Conservation (phyloP, 2,113 vertebrate genomes). For the Physeter macrocephalus region DNA sequence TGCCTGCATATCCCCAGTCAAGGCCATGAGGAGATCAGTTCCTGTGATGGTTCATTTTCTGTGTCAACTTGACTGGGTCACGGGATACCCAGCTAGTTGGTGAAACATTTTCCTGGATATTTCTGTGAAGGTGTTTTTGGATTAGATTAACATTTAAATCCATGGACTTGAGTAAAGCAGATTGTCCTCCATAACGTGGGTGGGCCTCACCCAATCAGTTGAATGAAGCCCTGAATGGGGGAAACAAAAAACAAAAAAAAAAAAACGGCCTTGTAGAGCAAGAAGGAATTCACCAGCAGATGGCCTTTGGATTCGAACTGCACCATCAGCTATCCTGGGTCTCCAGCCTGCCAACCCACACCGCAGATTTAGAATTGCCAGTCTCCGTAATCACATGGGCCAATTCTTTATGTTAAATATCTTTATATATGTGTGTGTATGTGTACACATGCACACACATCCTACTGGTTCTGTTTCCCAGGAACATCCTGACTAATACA, state of each 20-base stretch:
- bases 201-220: background rate
- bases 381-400: background rate
- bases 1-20: background rate
- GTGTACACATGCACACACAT: background rate
- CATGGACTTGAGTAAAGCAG: background rate
- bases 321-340: background rate
- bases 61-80: background rate
- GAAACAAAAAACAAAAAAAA: background rate
- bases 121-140: background rate
- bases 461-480: background rate
- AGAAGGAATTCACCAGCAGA: background rate
- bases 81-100: background rate
- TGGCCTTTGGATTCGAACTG: background rate
- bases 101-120: background rate
- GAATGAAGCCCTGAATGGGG: background rate
- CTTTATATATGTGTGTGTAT: background rate
- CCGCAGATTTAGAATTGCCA: background rate
- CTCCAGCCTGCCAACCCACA: background rate
- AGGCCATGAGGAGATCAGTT: background rate
- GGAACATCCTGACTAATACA: background rate
- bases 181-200: background rate
- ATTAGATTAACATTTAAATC: background rate
- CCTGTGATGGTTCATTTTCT: background rate
- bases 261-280: background rate
- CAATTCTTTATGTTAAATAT: background rate